phyloP scores from a whole-genome alignment of 2,113 vertebrate species.

The Megalops atlanticus region DNA sequence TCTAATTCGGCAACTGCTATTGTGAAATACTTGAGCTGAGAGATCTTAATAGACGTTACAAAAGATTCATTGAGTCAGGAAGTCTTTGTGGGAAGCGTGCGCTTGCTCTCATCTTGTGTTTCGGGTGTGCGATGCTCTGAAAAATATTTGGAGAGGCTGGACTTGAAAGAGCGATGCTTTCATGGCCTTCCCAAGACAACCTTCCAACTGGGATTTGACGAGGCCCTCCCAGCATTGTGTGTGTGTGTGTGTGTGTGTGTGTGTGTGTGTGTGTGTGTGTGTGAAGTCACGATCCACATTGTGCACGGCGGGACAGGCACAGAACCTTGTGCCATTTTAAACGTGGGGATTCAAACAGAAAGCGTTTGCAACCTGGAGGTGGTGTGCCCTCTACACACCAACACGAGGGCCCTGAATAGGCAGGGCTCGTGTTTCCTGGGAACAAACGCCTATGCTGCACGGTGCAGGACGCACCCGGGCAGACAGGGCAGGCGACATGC shows the following conservation, averaged over 20 bases:
- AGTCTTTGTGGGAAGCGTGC: not conserved
- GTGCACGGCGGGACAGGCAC: not conserved
- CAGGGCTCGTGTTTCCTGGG: not conserved
- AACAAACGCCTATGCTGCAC: too few species aligned
- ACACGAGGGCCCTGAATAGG: not conserved
- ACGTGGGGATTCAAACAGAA: not conserved
- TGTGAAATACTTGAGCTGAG: not conserved
- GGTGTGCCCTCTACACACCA: not conserved
- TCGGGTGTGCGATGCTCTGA: not conserved
- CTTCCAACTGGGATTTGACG: conserved; percentile 43
- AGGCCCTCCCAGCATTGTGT: not conserved
- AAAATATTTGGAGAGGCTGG: not conserved
- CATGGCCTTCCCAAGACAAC: conserved; percentile 40
- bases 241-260: too few species aligned
- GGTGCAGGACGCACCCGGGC: too few species aligned
- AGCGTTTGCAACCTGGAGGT: not conserved
- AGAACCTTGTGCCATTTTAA: not conserved
- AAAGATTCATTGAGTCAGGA: not conserved
- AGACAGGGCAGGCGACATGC: too few species aligned
- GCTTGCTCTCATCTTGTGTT: not conserved
- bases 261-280: too few species aligned
- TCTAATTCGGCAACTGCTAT: not conserved
- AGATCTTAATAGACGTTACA: not conserved
- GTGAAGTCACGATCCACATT: not conserved
- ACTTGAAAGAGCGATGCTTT: not conserved